Evolutionary conservation across 2,888 invertebrate genomes (phyloP).

Genomic region (Cephonodes hylas): DNA sequence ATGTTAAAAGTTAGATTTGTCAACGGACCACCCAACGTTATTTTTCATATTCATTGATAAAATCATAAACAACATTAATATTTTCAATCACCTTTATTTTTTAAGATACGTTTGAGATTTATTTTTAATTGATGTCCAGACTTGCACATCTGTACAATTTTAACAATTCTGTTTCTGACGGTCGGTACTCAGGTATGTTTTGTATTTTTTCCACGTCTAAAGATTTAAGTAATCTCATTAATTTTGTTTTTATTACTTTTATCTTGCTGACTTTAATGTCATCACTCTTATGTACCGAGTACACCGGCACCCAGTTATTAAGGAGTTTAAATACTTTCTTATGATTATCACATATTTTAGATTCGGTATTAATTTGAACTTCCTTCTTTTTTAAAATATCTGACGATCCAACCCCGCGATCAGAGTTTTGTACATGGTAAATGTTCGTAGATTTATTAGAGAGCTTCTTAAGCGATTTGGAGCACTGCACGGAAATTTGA

Average conservation of each 20-base stretch:
- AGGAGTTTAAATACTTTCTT: slow-evolving; percentile 38
- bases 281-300: slow-evolving; percentile 16
- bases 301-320: slow-evolving; percentile 34
- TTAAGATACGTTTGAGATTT: not conserved
- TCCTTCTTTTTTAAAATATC: slow-evolving; percentile 31
- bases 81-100: not conserved
- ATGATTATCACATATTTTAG: slow-evolving; percentile 48
- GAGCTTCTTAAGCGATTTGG: slow-evolving; percentile 21
- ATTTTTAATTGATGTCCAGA: slow-evolving; percentile 24
- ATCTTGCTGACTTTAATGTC: slow-evolving; percentile 22
- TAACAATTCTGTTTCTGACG: slow-evolving; percentile 31
- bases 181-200: slow-evolving; percentile 37
- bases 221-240: slow-evolving; percentile 33
- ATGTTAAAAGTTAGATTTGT: slow-evolving; percentile 10
- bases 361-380: slow-evolving; percentile 34
- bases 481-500: slow-evolving; percentile 43
- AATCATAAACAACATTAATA: not conserved
- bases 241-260: slow-evolving; percentile 29
- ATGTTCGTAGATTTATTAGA: slow-evolving; percentile 44
- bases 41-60: not conserved
- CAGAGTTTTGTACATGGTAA: slow-evolving; percentile 23
- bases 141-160: slow-evolving; percentile 45
- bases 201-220: slow-evolving; percentile 55
- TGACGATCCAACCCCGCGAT: slow-evolving; percentile 35
- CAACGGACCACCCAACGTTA: not conserved